Percentiles rank a stretch among this genome's conserved stretches.
Evolutionary conservation across 2,113 vertebrate species (phyloP).

Genomic region (Podarcis muralis): DNA sequence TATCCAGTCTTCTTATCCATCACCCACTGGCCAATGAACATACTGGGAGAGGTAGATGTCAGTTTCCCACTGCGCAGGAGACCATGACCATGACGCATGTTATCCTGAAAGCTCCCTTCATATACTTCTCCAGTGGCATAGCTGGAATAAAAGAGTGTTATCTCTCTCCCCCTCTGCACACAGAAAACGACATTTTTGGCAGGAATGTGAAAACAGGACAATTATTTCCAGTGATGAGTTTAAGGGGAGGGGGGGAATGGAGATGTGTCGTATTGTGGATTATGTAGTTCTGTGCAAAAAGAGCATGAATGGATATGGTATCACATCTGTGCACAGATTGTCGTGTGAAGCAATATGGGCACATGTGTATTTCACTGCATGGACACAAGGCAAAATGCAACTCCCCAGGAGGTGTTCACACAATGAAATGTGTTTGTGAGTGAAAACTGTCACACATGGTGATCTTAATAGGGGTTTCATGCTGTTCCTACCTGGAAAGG

Average conservation of each 20-base stretch:
- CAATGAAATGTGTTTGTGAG: background rate
- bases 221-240: background rate
- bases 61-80: constrained; percentile 92
- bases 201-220: constrained; percentile 24
- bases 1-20: constrained; percentile 96
- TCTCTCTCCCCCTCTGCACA: background rate
- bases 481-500: background rate
- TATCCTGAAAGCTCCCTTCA: constrained; percentile 93
- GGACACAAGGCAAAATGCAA: background rate
- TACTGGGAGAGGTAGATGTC: constrained; percentile 92
- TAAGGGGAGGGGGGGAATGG: background rate
- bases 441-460: too few species aligned
- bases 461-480: background rate
- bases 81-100: constrained; percentile 94
- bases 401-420: background rate
- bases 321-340: background rate
- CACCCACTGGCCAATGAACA: constrained; percentile 97
- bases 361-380: background rate
- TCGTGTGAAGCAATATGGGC: background rate
- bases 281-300: background rate
- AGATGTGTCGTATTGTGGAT: background rate
- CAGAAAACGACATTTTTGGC: background rate
- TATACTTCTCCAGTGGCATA: constrained; percentile 94
- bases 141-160: constrained; percentile 66
- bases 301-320: background rate